Conservation (phyloP, 2,113 vertebrate species). For the Mastomys coucha region DNA sequence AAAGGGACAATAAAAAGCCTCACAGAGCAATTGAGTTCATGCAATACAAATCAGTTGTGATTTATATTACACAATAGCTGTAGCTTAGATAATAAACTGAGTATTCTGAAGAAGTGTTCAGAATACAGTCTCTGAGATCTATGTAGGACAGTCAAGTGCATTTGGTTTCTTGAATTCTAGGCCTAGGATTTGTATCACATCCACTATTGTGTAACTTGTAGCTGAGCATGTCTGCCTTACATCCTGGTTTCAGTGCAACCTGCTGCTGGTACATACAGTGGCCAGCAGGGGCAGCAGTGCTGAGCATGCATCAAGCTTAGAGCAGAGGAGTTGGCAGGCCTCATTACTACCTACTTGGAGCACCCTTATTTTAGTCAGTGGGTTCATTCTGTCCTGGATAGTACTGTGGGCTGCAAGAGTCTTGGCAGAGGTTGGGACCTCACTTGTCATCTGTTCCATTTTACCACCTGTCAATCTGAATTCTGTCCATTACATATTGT, state of each 20-base stretch:
- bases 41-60: not conserved
- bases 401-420: not conserved
- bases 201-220: not conserved
- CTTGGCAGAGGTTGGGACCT: not conserved
- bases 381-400: not conserved
- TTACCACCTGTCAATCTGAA: constrained; percentile 12
- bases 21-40: not conserved
- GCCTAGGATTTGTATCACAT: not conserved
- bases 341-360: not conserved
- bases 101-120: not conserved
- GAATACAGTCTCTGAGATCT: not conserved
- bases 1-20: constrained; percentile 10
- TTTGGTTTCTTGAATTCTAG: not conserved
- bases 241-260: not conserved
- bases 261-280: not conserved
- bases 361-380: not conserved
- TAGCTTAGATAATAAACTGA: not conserved
- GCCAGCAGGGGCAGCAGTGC: not conserved
- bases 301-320: not conserved
- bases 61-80: not conserved
- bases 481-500: not conserved
- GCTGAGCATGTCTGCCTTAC: not conserved
- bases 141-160: not conserved
- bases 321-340: not conserved
- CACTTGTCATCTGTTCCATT: constrained; percentile 18